A percentile compares a stretch with the other conserved stretches of the same genome.
These are phyloP conservation scores for Xylophagus ater DNA, from an alignment of 2,888 invertebrate genomes.

Conservation along the genomic window DNA sequence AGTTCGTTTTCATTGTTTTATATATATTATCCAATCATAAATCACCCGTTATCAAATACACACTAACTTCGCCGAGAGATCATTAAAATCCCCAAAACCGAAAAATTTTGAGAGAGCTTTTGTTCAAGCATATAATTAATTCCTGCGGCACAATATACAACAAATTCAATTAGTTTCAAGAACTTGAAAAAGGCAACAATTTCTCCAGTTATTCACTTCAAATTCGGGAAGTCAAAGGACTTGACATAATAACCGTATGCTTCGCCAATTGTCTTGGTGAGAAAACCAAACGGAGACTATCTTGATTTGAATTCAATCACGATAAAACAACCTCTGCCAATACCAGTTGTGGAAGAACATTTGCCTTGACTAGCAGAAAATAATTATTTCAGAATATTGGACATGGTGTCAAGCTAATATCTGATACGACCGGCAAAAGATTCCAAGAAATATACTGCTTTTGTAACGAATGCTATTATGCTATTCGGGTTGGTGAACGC, in stretches of 20 bases:
- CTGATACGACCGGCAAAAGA: slow-evolving; percentile 27
- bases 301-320: slow-evolving; percentile 25
- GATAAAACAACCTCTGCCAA: slow-evolving; percentile 26
- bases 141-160: too few relatives aligned
- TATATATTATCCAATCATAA: too few relatives aligned
- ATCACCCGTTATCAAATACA: too few relatives aligned
- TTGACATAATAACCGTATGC: slow-evolving; percentile 17
- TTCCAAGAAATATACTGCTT: slow-evolving; percentile 27
- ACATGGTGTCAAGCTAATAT: slow-evolving; percentile 26
- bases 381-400: slow-evolving; percentile 24
- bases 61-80: too few relatives aligned
- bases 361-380: slow-evolving; percentile 24
- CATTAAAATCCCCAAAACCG: too few relatives aligned
- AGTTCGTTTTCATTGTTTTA: too few relatives aligned
- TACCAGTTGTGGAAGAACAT: slow-evolving; percentile 32
- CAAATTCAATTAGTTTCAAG: too few relatives aligned
- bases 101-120: too few relatives aligned
- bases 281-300: slow-evolving; percentile 23
- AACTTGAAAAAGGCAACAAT: too few relatives aligned
- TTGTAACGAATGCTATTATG: slow-evolving; percentile 31
- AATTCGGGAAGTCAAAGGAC: too few relatives aligned
- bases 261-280: slow-evolving; percentile 22
- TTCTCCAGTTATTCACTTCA: too few relatives aligned
- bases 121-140: too few relatives aligned
- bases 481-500: slow-evolving; percentile 33